These are phyloP conservation scores for Alcedo quadribrachys DNA, from an alignment of 2,797 vertebrate species.

Conservation along the genomic window DNA sequence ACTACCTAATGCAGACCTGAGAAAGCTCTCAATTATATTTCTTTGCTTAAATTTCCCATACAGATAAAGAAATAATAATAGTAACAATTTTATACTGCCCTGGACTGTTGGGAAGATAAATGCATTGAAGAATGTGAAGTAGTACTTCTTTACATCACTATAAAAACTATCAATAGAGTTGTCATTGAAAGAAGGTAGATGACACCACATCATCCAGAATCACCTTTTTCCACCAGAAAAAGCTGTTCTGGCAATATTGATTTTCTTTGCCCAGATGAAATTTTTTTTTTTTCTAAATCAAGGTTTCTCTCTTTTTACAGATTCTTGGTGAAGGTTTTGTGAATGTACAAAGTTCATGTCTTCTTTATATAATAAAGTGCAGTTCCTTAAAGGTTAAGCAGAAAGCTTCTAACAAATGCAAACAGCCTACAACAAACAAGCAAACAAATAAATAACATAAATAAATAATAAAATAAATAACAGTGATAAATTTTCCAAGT, in stretches of 20 bases:
- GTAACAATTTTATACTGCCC: fast-evolving
- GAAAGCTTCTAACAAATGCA: neutral
- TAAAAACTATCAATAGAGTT: neutral
- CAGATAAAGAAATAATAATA: neutral
- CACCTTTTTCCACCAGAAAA: neutral
- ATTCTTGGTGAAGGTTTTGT: neutral
- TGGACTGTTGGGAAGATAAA: neutral
- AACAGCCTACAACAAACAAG: neutral
- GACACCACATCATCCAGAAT: neutral
- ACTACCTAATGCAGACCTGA: neutral
- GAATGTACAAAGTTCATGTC: neutral
- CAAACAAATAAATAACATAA: neutral
- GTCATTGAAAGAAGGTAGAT: neutral
- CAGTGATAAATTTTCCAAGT: neutral
- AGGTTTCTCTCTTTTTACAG: neutral
- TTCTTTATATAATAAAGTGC: neutral
- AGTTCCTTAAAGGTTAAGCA: neutral
- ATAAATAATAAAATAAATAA: too few species aligned
- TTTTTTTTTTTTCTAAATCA: neutral
- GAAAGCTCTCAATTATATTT: neutral
- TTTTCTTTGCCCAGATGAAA: neutral
- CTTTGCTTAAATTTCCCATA: neutral
- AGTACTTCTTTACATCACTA: neutral
- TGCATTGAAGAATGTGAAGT: neutral
- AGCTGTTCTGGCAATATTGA: neutral